Conservation (phyloP, 2,113 vertebrate species). For the Amazona guildingii region DNA sequence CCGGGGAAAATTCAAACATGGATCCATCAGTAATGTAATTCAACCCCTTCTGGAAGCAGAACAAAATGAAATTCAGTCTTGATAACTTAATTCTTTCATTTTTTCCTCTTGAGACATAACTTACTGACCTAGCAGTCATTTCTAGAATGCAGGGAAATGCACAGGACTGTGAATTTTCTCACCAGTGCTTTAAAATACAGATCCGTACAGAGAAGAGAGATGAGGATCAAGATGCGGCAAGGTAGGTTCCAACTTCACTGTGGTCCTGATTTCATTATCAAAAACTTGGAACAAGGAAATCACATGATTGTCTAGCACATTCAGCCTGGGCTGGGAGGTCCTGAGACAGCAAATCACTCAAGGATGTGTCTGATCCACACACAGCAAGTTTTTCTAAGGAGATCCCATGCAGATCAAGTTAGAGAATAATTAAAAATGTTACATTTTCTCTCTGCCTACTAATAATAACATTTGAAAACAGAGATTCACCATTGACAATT, state of each 20-base stretch:
- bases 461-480: background rate
- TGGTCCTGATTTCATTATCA: background rate
- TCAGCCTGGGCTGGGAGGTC: background rate
- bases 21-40: background rate
- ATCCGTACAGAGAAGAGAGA: background rate
- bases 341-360: background rate
- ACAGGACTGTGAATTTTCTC: background rate
- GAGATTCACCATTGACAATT: background rate
- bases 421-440: background rate
- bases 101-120: background rate
- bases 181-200: background rate
- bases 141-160: background rate
- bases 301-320: background rate
- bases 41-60: constrained; percentile 2
- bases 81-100: background rate
- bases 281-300: background rate
- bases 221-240: background rate
- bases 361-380: background rate
- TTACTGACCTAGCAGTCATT: background rate
- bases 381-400: background rate
- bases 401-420: background rate
- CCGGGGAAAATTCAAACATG: background rate
- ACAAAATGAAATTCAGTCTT: constrained; percentile 19
- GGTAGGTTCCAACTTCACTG: background rate
- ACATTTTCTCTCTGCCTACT: background rate